These are phyloP conservation scores for Porites evermanni DNA, from an alignment of 92 coral and sea anemone genomes.

Conservation along the genomic window DNA sequence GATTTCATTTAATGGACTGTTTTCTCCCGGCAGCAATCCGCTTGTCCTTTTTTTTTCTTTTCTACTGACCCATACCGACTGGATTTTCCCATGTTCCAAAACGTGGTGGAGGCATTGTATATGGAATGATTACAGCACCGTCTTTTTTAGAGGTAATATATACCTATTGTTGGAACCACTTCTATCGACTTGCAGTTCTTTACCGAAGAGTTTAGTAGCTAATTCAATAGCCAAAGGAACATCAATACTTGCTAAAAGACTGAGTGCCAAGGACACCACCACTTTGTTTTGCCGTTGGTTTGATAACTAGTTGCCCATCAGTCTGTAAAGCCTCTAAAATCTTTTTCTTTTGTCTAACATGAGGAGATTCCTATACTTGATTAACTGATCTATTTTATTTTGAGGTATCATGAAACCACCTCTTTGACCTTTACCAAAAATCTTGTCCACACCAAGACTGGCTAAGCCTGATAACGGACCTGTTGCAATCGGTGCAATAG, in stretches of 20 bases:
- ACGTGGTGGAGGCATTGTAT: neutral
- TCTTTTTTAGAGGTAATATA: neutral
- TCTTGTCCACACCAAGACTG: neutral
- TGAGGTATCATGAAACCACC: neutral
- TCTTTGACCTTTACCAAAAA: neutral
- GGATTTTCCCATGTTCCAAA: conserved; percentile 24
- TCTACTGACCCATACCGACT: neutral
- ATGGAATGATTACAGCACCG: neutral
- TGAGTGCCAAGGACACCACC: conserved; percentile 16
- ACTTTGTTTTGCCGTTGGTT: neutral
- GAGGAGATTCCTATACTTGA: neutral
- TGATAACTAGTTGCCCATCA: neutral
- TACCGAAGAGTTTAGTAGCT: conserved; percentile 4
- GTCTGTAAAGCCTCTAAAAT: neutral
- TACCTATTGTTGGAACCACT: neutral
- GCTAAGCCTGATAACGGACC: neutral
- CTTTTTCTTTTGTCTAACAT: neutral
- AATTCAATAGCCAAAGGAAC: conserved; percentile 1
- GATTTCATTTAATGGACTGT: conserved; percentile 5
- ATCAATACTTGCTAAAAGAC: conserved; percentile 33
- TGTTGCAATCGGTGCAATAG: too few relatives aligned
- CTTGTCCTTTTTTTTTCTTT: conserved; percentile 24
- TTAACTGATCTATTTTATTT: neutral
- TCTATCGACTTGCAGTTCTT: neutral
- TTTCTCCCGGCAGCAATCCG: neutral